Evolutionary conservation across 2,113 vertebrate genomes (phyloP).

Genomic region (Psephotus haematonotus): DNA sequence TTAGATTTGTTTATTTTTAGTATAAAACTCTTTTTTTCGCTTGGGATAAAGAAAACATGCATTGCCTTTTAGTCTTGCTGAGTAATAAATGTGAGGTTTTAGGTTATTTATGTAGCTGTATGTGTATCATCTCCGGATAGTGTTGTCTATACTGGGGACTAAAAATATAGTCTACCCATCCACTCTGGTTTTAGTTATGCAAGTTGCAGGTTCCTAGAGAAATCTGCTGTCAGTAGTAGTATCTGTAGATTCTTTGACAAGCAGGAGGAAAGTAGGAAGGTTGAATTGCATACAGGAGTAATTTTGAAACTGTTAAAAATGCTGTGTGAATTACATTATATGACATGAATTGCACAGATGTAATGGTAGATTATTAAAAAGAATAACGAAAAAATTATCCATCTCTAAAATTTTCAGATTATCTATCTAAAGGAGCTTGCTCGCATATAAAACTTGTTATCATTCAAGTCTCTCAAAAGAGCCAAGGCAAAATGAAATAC

Average conservation of each 20-base stretch:
- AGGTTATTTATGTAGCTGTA: not conserved
- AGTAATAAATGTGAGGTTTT: not conserved
- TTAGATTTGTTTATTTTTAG: not conserved
- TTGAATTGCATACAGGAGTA: not conserved
- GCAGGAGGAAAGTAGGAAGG: not conserved
- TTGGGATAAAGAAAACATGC: not conserved
- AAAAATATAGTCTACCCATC: not conserved
- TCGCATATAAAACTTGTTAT: not conserved
- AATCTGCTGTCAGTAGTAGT: not conserved
- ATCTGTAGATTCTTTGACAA: not conserved
- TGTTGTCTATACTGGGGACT: not conserved
- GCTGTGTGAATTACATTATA: not conserved
- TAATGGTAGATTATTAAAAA: not conserved
- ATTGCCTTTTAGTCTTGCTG: not conserved
- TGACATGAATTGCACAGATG: not conserved
- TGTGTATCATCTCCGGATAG: not conserved
- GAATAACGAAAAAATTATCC: not conserved
- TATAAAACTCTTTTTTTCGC: not conserved
- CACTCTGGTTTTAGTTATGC: not conserved
- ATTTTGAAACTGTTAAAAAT: not conserved
- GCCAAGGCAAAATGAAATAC: not conserved
- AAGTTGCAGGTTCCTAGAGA: not conserved
- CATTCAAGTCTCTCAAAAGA: not conserved
- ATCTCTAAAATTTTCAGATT: not conserved
- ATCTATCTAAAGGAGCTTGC: not conserved